These are phyloP conservation scores for Delphinapterus leucas DNA, from an alignment of 2,113 vertebrate genomes.

Conservation along the genomic window DNA sequence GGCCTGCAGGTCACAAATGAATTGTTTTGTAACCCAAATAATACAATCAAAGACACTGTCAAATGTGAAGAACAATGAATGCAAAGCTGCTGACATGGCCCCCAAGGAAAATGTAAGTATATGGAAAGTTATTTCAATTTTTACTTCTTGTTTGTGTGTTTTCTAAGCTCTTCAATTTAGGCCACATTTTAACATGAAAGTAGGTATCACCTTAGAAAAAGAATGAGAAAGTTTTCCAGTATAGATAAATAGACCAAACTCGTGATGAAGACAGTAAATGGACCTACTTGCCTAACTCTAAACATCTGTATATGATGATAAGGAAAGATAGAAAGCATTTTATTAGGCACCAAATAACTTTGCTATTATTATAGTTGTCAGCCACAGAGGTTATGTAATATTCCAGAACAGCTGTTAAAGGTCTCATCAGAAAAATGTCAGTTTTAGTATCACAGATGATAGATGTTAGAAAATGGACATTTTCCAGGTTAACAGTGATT, in stretches of 20 bases:
- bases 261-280: neutral
- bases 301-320: neutral
- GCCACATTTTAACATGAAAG: neutral
- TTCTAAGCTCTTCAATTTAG: neutral
- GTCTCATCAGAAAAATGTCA: neutral
- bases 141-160: neutral
- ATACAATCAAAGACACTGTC: neutral
- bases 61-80: neutral
- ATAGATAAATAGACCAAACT: neutral
- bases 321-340: neutral
- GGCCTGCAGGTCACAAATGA: neutral
- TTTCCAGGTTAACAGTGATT: neutral
- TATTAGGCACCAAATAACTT: neutral
- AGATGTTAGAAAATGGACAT: neutral
- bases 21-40: neutral
- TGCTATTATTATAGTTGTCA: neutral
- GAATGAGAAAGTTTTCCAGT: neutral
- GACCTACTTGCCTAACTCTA: neutral
- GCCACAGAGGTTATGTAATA: neutral
- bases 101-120: neutral
- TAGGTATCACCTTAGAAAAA: neutral
- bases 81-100: neutral
- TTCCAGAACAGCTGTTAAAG: neutral
- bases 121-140: neutral
- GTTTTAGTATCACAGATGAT: neutral